Percentiles rank a stretch among this genome's conserved stretches.
Evolutionary conservation across 2,888 invertebrate genomes (phyloP).

Genomic region (Spodoptera littoralis): DNA sequence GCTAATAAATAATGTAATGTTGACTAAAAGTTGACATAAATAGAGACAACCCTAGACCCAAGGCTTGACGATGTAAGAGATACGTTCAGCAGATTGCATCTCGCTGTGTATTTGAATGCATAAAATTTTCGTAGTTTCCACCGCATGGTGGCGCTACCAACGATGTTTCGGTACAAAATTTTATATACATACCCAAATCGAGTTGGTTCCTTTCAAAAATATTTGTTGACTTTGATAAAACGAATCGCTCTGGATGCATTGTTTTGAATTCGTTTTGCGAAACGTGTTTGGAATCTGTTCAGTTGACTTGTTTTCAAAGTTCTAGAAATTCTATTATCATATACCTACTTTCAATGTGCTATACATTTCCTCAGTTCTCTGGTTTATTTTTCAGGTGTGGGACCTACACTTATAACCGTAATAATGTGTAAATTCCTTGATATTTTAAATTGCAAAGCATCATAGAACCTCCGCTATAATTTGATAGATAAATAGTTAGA

Average conservation of each 20-base stretch:
- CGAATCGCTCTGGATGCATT: slow-evolving; percentile 28
- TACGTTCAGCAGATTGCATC: slow-evolving; percentile 36
- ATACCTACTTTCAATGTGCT: no score
- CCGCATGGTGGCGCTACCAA: not conserved
- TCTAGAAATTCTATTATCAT: no score
- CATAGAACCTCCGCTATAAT: no score
- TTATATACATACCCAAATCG: slow-evolving; percentile 28
- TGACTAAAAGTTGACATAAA: no score
- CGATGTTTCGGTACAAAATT: slow-evolving; percentile 30
- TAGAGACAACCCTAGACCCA: slow-evolving; percentile 18
- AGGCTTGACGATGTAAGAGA: slow-evolving; percentile 20
- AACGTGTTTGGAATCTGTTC: slow-evolving; percentile 14
- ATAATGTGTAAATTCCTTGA: no score
- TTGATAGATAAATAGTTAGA: no score
- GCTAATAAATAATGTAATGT: no score
- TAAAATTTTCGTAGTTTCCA: slow-evolving; percentile 25
- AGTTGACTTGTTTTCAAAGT: not conserved
- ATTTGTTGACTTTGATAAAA: slow-evolving; percentile 35
- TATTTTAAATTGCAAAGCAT: no score
- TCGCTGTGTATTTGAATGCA: slow-evolving; percentile 31
- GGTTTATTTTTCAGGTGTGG: no score
- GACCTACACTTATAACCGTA: no score
- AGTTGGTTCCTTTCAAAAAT: slow-evolving; percentile 32
- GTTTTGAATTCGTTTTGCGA: slow-evolving; percentile 32
- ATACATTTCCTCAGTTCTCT: no score